These are phyloP conservation scores for Macrotrachela quadricornifera DNA, from an alignment of 1,140 invertebrate genomes.

Conservation along the genomic window DNA sequence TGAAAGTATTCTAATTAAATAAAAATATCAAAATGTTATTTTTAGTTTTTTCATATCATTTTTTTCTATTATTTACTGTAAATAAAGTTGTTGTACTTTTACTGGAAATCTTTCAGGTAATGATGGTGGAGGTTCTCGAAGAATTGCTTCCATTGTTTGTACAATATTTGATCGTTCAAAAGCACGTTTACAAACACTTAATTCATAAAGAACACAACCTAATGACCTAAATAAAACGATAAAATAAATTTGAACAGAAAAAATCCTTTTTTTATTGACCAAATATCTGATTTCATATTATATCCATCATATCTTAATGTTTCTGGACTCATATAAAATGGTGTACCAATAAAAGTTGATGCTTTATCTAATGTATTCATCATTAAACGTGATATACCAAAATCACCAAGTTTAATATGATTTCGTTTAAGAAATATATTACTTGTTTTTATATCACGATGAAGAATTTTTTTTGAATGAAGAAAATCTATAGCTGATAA, in stretches of 20 bases:
- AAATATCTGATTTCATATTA: slow-evolving; percentile 28
- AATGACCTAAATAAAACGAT: slow-evolving; percentile 35
- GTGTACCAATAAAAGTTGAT: slow-evolving; percentile 18
- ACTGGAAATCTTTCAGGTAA: too few relatives aligned
- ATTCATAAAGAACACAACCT: slow-evolving; percentile 37
- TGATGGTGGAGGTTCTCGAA: too few relatives aligned
- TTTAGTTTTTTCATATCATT: too few relatives aligned
- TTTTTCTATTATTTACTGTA: too few relatives aligned
- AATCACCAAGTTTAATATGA: slow-evolving; percentile 27
- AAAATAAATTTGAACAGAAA: too few relatives aligned
- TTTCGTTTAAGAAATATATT: slow-evolving; percentile 30
- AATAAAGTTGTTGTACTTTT: too few relatives aligned
- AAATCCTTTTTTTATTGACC: slow-evolving; percentile 13
- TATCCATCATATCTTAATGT: slow-evolving; percentile 31
- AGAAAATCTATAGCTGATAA: slow-evolving; percentile 28
- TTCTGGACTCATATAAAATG: slow-evolving; percentile 31
- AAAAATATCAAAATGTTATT: too few relatives aligned
- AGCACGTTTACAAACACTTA: slow-evolving; percentile 11
- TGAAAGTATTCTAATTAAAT: too few relatives aligned
- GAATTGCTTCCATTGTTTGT: too few relatives aligned
- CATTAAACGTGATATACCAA: slow-evolving; percentile 28
- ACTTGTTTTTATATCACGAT: slow-evolving; percentile 29
- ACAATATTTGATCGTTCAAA: too few relatives aligned
- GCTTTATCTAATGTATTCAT: slow-evolving; percentile 26
- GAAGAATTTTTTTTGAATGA: slow-evolving; percentile 26